These are phyloP conservation scores for Lasioglossum oenotherae DNA, from an alignment of 2,888 invertebrate species.

Conservation along the genomic window DNA sequence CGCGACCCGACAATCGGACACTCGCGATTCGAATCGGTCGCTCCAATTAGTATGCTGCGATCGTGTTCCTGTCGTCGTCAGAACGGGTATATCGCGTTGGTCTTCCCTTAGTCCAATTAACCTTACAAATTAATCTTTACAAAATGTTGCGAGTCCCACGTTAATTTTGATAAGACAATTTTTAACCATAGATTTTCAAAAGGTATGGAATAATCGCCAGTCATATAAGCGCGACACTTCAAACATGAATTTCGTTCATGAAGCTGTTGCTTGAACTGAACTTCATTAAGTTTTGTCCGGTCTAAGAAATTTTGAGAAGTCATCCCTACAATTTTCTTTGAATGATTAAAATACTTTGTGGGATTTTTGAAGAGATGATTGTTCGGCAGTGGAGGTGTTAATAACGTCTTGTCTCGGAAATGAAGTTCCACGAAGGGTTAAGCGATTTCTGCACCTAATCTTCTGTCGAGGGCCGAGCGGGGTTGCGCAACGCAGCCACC, in stretches of 20 bases:
- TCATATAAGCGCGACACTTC: too few relatives aligned
- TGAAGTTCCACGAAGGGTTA: not conserved
- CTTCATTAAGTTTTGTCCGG: too few relatives aligned
- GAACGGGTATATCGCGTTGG: not conserved
- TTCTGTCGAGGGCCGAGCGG: not conserved
- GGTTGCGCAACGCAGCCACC: conserved; percentile 5
- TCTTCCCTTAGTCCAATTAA: conserved; percentile 6
- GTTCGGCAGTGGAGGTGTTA: too few relatives aligned
- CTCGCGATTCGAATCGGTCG: conserved; percentile 20
- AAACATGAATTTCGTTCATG: too few relatives aligned
- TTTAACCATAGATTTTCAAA: not conserved
- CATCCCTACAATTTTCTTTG: too few relatives aligned
- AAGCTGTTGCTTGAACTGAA: too few relatives aligned
- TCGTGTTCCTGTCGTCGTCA: not conserved
- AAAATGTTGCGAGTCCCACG: not conserved
- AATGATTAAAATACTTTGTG: too few relatives aligned
- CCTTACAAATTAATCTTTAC: not conserved
- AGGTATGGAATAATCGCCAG: too few relatives aligned
- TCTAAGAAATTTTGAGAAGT: not conserved
- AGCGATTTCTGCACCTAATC: conserved; percentile 22
- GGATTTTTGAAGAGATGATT: too few relatives aligned
- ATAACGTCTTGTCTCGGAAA: not conserved
- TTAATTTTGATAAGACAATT: not conserved
- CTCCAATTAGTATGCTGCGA: conserved; percentile 24
- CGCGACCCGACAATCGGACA: not conserved